Percentiles rank a stretch among this genome's conserved stretches.
Evolutionary conservation across 53 echinoderm and acorn worm genomes (phyloP).

Genomic region (Paracentrotus lividus): DNA sequence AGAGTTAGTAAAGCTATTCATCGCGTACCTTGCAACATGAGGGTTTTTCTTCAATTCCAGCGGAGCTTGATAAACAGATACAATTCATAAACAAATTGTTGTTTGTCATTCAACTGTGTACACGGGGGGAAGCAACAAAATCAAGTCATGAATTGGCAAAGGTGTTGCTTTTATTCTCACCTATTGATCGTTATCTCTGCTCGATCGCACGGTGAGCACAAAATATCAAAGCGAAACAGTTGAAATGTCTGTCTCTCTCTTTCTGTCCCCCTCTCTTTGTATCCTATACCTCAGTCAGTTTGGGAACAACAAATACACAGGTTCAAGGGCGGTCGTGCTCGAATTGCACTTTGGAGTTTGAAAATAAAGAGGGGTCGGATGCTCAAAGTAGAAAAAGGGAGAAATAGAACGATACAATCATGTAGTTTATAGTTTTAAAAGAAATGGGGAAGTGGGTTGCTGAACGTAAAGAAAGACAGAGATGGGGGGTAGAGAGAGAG

Average conservation of each 20-base stretch:
- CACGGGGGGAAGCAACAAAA: background rate
- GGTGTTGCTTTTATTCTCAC: conserved; percentile 43
- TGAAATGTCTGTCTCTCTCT: background rate
- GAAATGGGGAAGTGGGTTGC: background rate
- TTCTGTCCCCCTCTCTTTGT: background rate
- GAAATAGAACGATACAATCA: no score
- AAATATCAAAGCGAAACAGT: conserved; percentile 22
- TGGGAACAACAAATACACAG: conserved; percentile 7
- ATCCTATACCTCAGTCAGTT: background rate
- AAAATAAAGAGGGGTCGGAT: background rate
- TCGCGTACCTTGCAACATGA: background rate
- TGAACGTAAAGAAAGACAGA: background rate
- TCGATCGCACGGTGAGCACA: background rate
- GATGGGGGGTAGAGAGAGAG: no score
- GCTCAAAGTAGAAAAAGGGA: background rate
- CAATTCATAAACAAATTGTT: conserved; percentile 49
- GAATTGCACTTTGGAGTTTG: conserved; percentile 15
- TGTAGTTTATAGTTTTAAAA: no score
- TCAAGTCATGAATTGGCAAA: background rate
- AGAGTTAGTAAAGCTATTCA: background rate
- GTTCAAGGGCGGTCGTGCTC: conserved; percentile 50
- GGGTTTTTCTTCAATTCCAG: background rate
- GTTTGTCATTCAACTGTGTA: conserved; percentile 54
- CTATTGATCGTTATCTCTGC: conserved; percentile 13
- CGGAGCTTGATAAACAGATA: background rate